Base-by-base conservation (phyloP, 2,888 invertebrate genomes). In the Dolomedes plantarius region DNA sequence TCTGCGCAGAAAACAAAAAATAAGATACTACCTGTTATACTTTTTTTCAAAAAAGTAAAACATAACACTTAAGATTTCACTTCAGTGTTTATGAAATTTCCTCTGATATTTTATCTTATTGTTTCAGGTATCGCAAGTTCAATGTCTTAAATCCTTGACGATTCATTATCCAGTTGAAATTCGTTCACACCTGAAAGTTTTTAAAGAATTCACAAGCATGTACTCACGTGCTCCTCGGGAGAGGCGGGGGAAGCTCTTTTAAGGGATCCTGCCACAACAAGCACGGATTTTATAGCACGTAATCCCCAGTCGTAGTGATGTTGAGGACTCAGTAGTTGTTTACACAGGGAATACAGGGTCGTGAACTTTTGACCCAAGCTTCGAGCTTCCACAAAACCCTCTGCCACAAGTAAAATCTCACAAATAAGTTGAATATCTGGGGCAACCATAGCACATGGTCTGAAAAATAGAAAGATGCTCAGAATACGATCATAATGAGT, bases 361-460 rank as follows among this genome's bases (percentile, higher is more conserved):
- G 98, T 97, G 91, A 98, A 98, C 92, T 98, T 98, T 87, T 98
- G 93, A 0, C 98, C 98, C 62, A 98, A 92, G 74, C 98, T 94
- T 90, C 96, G 95, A 0, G 98, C 98, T 89, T 98, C 98, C 91
- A 98, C 95, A 91, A 98, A 98, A 16, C 98, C 98, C 93, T 98
- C 98, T 65, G 98, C 98, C 0, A 98, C 98, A 91, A 98, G 94
- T 98, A 98, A 98, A 89, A 98, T 98, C 93, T 98, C 98, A 92
- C 97, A 98, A 90, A 98, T 98, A 78, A 98, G 91, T 91, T 98
- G 98, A 91, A 98, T 98, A 92, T 98, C 98, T 0, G 98, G 98
- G 0, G 98, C 98, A 0, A 98, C 97, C 98, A 98, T 98, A 56
- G 98, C 98, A 91, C 98, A 98, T 0, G 98, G 98, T 90, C 98